Conservation (phyloP, 2,888 invertebrate genomes). For the Dolichopus griseipennis region DNA sequence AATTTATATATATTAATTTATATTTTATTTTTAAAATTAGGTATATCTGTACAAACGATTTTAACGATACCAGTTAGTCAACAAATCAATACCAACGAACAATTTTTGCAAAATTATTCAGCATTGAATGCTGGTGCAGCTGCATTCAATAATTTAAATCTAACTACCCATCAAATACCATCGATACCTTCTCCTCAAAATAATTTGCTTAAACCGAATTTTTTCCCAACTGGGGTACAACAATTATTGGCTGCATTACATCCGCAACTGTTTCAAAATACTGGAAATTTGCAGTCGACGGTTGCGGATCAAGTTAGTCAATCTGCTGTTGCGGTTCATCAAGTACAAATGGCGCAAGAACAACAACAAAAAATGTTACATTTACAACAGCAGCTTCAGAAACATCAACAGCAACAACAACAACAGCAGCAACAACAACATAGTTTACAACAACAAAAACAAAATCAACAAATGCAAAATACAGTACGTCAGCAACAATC, state of each 20-base stretch:
- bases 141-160: constrained; percentile 62
- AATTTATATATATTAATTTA: not conserved
- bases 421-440: not conserved
- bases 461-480: not conserved
- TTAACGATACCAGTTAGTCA: constrained; percentile 85
- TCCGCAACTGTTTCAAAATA: constrained; percentile 53
- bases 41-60: constrained; percentile 91
- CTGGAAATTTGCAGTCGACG: constrained; percentile 40
- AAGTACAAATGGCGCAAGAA: constrained; percentile 12
- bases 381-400: constrained; percentile 21
- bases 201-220: constrained; percentile 65
- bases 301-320: constrained; percentile 24
- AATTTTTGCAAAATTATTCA: constrained; percentile 41
- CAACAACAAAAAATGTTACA: constrained; percentile 11
- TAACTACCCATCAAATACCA: constrained; percentile 60
- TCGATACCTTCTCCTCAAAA: constrained; percentile 48
- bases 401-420: constrained; percentile 22
- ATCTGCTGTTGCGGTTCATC: constrained; percentile 22
- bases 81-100: constrained; percentile 67
- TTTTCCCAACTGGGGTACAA: constrained; percentile 64
- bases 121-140: constrained; percentile 24
- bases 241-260: constrained; percentile 67
- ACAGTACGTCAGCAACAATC: constrained; percentile 19
- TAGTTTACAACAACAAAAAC: not conserved
- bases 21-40: constrained; percentile 44